phyloP scores from a whole-genome alignment of 2,888 invertebrate species.

The Cremastinae sp. region DNA sequence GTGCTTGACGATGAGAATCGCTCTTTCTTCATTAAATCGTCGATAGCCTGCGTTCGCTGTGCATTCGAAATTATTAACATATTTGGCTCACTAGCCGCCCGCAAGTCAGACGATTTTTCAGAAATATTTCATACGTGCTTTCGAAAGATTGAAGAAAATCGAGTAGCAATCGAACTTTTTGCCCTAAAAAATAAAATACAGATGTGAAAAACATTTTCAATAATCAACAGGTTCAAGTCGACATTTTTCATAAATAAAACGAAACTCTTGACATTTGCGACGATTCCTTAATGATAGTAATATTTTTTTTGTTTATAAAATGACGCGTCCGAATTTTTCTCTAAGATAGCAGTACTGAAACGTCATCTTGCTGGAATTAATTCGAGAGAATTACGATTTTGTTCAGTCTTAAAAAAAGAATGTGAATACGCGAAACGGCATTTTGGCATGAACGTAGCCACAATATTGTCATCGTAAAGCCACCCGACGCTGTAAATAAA shows the following conservation, averaged over 20 bases:
- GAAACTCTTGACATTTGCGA: too few relatives aligned
- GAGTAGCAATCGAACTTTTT: too few relatives aligned
- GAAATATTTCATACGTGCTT: too few relatives aligned
- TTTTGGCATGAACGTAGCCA: slow-evolving; percentile 39
- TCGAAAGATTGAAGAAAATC: too few relatives aligned
- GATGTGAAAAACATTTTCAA: too few relatives aligned
- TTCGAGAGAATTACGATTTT: not conserved
- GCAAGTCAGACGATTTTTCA: slow-evolving; percentile 2
- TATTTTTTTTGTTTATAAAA: too few relatives aligned
- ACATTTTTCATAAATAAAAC: too few relatives aligned
- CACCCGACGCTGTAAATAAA: slow-evolving; percentile 68
- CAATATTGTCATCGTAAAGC: slow-evolving; percentile 47
- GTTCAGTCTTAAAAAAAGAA: slow-evolving; percentile 20
- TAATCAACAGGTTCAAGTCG: too few relatives aligned
- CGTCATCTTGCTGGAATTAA: not conserved
- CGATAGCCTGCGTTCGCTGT: slow-evolving; percentile 23
- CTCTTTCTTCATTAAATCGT: slow-evolving; percentile 1
- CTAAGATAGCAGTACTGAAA: too few relatives aligned
- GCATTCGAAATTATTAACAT: slow-evolving; percentile 27
- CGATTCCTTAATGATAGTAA: too few relatives aligned
- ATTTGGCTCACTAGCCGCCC: not conserved
- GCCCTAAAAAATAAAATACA: too few relatives aligned
- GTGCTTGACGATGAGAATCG: slow-evolving; percentile 34
- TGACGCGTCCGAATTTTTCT: too few relatives aligned
- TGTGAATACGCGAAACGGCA: slow-evolving; percentile 36